These are phyloP conservation scores for Drosophila putrida DNA, from an alignment of 2,888 invertebrate genomes.

Conservation along the genomic window DNA sequence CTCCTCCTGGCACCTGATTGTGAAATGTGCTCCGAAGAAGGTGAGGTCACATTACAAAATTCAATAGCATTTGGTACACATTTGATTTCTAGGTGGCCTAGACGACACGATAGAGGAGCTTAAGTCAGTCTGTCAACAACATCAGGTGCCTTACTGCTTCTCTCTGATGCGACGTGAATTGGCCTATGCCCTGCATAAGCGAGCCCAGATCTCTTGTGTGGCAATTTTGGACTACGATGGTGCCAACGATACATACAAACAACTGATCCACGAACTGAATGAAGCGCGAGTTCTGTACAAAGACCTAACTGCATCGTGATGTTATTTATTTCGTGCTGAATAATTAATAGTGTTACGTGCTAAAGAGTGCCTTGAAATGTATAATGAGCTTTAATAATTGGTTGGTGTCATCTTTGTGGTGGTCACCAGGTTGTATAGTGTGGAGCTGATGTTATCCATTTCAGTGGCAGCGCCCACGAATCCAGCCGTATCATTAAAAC, in stretches of 20 bases:
- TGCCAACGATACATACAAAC: conserved; percentile 85
- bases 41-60: conserved; percentile 39
- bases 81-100: conserved; percentile 86
- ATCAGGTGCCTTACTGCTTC: conserved; percentile 87
- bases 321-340: conserved; percentile 48
- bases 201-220: conserved; percentile 88
- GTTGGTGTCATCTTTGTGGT: conserved; percentile 63
- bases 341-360: conserved; percentile 33
- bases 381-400: conserved; percentile 22
- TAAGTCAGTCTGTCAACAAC: conserved; percentile 86
- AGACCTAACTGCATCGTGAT: conserved; percentile 47
- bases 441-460: conserved; percentile 49
- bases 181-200: conserved; percentile 87
- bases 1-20: conserved; percentile 89
- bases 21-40: conserved; percentile 85
- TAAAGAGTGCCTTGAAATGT: conserved; percentile 36
- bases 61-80: neutral
- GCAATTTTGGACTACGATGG: conserved; percentile 89
- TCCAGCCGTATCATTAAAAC: conserved; percentile 70
- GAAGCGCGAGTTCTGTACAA: conserved; percentile 63
- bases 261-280: conserved; percentile 67
- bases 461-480: conserved; percentile 66
- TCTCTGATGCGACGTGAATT: conserved; percentile 87
- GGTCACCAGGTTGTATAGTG: conserved; percentile 52
- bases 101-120: conserved; percentile 87